phyloP scores from a whole-genome alignment of 2,797 vertebrate species.

The Poecilia wingei region DNA sequence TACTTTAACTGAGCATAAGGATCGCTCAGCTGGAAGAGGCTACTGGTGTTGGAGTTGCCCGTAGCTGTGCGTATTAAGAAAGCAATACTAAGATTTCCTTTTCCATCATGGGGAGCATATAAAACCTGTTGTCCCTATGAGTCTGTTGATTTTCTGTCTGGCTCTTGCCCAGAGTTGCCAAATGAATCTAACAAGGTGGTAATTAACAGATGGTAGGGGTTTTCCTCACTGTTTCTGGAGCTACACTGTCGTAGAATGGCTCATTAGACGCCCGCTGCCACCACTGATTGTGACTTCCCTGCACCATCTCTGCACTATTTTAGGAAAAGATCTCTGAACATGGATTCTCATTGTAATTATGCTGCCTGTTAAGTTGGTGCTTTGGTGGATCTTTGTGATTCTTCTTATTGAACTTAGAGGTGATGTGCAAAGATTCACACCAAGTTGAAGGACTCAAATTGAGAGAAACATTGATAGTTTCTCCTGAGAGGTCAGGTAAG shows the following conservation, averaged over 20 bases:
- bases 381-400: constrained; percentile 31
- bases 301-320: constrained; percentile 55
- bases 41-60: neutral
- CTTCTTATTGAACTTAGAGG: constrained; percentile 12
- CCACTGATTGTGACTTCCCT: constrained; percentile 67
- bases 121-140: neutral
- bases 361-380: constrained; percentile 27
- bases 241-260: constrained; percentile 59
- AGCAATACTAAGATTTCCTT: constrained; percentile 7
- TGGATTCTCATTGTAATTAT: constrained; percentile 25
- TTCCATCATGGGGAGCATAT: constrained; percentile 14
- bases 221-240: constrained; percentile 38
- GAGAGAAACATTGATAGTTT: neutral
- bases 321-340: constrained; percentile 34
- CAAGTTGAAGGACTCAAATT: constrained; percentile 8
- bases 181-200: constrained; percentile 66
- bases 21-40: neutral
- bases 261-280: constrained; percentile 73
- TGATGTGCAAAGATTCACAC: constrained; percentile 1
- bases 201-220: constrained; percentile 67
- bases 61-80: neutral
- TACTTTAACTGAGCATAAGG: neutral
- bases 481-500: neutral
- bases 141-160: constrained; percentile 34
- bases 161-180: constrained; percentile 49